Evolutionary conservation across 1,140 invertebrate species (phyloP).

Genomic region (Venustaconcha ellipsiformis): DNA sequence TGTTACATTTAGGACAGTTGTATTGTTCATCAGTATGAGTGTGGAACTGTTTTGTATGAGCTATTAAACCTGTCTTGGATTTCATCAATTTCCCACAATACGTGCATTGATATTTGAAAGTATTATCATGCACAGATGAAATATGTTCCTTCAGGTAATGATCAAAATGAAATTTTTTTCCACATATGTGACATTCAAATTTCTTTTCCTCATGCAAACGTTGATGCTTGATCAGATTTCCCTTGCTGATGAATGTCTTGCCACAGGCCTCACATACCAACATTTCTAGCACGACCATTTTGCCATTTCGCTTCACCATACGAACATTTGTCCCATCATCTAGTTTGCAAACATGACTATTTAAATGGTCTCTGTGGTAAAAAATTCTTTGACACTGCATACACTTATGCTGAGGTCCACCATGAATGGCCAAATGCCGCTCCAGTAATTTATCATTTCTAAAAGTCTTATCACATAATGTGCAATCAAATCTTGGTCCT

Average conservation of each 20-base stretch:
- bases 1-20: slow-evolving; percentile 71
- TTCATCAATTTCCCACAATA: slow-evolving; percentile 70
- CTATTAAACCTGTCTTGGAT: slow-evolving; percentile 70
- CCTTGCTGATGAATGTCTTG: slow-evolving; percentile 56
- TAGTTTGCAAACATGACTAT: slow-evolving; percentile 48
- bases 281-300: neutral
- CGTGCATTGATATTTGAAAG: slow-evolving; percentile 66
- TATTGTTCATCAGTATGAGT: slow-evolving; percentile 62
- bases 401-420: slow-evolving; percentile 46
- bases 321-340: slow-evolving; percentile 31
- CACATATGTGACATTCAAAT: slow-evolving; percentile 69
- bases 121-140: slow-evolving; percentile 66
- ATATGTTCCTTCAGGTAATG: slow-evolving; percentile 70
- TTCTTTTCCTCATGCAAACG: slow-evolving; percentile 68
- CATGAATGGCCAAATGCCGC: slow-evolving; percentile 48
- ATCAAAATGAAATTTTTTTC: slow-evolving; percentile 70
- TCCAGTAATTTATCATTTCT: slow-evolving; percentile 40
- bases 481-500: slow-evolving; percentile 30
- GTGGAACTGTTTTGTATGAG: slow-evolving; percentile 68
- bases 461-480: slow-evolving; percentile 52
- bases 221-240: slow-evolving; percentile 68
- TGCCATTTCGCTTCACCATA: too few species aligned
- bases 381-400: slow-evolving; percentile 52
- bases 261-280: slow-evolving; percentile 61
- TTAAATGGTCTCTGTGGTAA: slow-evolving; percentile 42